Percentiles rank a stretch among this genome's conserved stretches.
Evolutionary conservation across 2,888 invertebrate species (phyloP).

Genomic region (Temnothorax unifasciatus): DNA sequence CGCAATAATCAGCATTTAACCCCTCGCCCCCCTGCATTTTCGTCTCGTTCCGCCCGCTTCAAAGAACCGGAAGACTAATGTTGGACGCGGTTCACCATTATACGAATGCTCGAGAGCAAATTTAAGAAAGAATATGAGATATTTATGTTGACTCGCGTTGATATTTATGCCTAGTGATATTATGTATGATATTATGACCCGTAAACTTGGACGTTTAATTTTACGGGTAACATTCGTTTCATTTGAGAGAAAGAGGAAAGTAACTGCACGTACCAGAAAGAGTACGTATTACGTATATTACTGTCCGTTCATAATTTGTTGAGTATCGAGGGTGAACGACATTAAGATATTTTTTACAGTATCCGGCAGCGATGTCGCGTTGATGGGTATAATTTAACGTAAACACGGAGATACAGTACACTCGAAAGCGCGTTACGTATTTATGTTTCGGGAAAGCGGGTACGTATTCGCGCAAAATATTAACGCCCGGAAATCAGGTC

Average conservation of each 20-base stretch:
- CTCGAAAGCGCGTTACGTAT: constrained; percentile 35
- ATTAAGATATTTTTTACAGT: constrained; percentile 7
- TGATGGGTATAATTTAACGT: constrained; percentile 21
- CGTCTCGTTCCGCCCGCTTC: background rate
- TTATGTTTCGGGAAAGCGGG: constrained; percentile 29
- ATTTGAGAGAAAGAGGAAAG: background rate
- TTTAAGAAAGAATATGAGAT: background rate
- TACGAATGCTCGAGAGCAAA: background rate
- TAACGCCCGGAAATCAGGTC: constrained; percentile 45
- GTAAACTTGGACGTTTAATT: constrained; percentile 22
- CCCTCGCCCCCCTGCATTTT: background rate
- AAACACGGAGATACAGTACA: background rate
- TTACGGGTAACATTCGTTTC: background rate
- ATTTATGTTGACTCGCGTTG: background rate
- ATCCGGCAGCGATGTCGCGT: background rate
- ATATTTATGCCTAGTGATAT: background rate
- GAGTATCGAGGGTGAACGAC: background rate
- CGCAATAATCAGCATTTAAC: constrained; percentile 53
- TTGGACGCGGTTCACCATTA: constrained; percentile 2
- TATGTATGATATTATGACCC: too few species aligned
- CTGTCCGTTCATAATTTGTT: background rate
- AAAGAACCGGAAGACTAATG: background rate
- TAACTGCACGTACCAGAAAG: background rate
- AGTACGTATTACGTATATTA: background rate
- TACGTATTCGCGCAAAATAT: constrained; percentile 35